These are phyloP conservation scores for Palythoa caribaeorum DNA, from an alignment of 92 coral and sea anemone genomes.

Conservation along the genomic window DNA sequence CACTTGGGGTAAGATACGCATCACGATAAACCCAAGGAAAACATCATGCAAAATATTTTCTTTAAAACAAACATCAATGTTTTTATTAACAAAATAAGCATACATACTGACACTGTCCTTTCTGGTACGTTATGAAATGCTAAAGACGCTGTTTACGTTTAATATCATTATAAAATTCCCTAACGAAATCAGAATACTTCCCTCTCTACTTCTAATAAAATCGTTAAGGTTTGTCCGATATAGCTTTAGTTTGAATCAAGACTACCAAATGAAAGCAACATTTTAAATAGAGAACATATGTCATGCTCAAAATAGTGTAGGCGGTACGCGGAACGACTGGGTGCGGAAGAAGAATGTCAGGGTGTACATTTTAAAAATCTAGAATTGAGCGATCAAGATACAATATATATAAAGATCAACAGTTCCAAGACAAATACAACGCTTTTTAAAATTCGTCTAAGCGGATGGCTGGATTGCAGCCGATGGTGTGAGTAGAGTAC, in stretches of 20 bases:
- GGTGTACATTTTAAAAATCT: not conserved
- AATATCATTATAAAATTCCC: not conserved
- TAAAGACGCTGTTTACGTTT: not conserved
- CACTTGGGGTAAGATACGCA: not conserved
- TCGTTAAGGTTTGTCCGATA: too few relatives aligned
- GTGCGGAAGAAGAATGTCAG: not conserved
- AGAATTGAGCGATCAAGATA: not conserved
- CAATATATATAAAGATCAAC: not conserved
- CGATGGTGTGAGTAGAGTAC: not conserved
- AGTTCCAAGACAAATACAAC: not conserved
- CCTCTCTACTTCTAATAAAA: too few relatives aligned
- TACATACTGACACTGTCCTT: not conserved
- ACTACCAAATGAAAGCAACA: too few relatives aligned
- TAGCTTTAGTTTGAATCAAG: too few relatives aligned
- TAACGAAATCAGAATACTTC: too few relatives aligned
- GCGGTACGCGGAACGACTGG: too few relatives aligned
- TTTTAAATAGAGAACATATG: too few relatives aligned
- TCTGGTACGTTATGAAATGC: not conserved
- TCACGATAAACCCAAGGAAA: not conserved
- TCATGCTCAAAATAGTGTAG: too few relatives aligned
- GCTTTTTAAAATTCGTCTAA: not conserved
- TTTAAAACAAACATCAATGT: not conserved
- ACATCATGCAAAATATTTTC: not conserved
- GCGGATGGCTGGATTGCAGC: not conserved
- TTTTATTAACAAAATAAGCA: not conserved